Conservation (phyloP, 2,888 invertebrate species). For the Alitta virens region DNA sequence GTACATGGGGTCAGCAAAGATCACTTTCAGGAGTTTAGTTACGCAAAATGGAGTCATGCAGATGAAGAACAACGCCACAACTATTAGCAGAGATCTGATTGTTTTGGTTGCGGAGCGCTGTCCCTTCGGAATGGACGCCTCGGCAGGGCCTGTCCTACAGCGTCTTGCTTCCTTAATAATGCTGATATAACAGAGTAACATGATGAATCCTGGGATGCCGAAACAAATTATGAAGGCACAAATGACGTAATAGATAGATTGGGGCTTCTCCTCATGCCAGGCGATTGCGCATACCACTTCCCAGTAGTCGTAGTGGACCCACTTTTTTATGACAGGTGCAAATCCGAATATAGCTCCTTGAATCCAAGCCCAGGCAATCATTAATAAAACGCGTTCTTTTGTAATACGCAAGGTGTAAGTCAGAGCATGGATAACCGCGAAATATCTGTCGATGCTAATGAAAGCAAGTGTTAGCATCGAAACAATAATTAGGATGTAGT, state of each 20-base stretch:
- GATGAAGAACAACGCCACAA: constrained; percentile 50
- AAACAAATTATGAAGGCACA: constrained; percentile 47
- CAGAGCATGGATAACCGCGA: constrained; percentile 46
- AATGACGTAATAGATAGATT: constrained; percentile 43
- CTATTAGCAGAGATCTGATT: constrained; percentile 45
- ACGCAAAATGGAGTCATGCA: constrained; percentile 55
- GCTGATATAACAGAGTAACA: constrained; percentile 38
- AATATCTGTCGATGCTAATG: constrained; percentile 51
- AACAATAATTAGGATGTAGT: constrained; percentile 54
- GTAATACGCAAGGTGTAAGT: constrained; percentile 38
- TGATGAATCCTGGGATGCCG: constrained; percentile 39
- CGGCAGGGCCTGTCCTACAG: background rate
- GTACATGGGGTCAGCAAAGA: constrained; percentile 18
- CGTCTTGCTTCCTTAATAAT: constrained; percentile 26
- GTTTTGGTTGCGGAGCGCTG: constrained; percentile 28
- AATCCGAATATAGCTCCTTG: constrained; percentile 45
- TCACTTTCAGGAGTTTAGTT: constrained; percentile 52
- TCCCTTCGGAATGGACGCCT: constrained; percentile 4
- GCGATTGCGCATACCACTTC: constrained; percentile 52
- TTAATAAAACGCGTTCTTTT: constrained; percentile 18
- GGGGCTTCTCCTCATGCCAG: constrained; percentile 38
- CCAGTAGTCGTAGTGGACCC: constrained; percentile 55
- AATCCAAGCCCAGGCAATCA: constrained; percentile 44
- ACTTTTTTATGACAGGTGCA: constrained; percentile 37
- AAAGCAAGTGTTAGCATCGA: constrained; percentile 53